A percentile compares a stretch with the other conserved stretches of the same genome.
Conservation (phyloP, 2,113 vertebrate genomes). For the Psammodynastes pulverulentus region DNA sequence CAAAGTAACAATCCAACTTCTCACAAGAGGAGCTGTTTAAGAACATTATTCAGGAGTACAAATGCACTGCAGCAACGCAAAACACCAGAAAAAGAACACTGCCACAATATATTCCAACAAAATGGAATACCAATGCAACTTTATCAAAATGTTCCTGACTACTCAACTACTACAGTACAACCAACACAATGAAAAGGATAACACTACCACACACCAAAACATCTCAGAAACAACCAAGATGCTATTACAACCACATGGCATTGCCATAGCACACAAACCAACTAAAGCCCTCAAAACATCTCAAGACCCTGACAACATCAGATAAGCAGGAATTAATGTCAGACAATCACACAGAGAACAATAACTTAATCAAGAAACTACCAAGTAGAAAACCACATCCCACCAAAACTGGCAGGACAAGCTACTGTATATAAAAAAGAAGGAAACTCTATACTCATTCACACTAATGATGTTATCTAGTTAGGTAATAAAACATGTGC, state of each 20-base stretch:
- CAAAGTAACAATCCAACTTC: background rate
- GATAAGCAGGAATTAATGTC: background rate
- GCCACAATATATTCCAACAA: background rate
- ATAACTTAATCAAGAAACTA: background rate
- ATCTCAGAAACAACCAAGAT: background rate
- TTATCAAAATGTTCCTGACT: background rate
- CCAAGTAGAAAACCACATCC: background rate
- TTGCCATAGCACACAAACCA: too few relatives aligned
- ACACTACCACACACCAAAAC: too few relatives aligned
- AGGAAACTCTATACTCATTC: too few relatives aligned
- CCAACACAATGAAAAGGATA: background rate
- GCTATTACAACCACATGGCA: too few relatives aligned
- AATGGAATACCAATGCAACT: background rate
- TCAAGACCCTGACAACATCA: background rate
- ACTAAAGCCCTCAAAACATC: too few relatives aligned
- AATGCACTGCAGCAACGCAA: background rate
- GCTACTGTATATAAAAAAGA: background rate
- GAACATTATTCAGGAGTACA: background rate
- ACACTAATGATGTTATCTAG: too few relatives aligned
- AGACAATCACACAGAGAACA: background rate
- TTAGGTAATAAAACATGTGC: too few relatives aligned
- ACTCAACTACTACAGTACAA: background rate
- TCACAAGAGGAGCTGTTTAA: background rate
- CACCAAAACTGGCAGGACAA: background rate
- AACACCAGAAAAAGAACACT: background rate